Evolutionary conservation across 1,140 invertebrate species (phyloP).

Genomic region (Brevipalpus yothersi): DNA sequence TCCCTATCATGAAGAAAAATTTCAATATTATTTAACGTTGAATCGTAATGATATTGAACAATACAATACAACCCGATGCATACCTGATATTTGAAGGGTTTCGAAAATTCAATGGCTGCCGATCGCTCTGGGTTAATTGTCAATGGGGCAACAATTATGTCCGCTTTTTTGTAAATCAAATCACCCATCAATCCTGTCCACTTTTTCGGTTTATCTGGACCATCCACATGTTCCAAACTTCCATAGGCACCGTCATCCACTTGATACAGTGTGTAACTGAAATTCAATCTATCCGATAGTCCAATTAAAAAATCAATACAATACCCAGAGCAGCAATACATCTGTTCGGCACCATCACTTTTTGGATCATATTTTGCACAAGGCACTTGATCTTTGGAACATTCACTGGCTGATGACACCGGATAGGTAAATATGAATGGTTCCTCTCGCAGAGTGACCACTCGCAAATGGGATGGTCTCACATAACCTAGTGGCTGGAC

Average conservation of each 20-base stretch:
- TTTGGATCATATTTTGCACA: slow-evolving; percentile 60
- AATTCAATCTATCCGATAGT: slow-evolving; percentile 62
- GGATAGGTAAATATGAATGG: slow-evolving; percentile 44
- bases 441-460: slow-evolving; percentile 73
- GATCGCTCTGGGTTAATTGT: slow-evolving; percentile 97
- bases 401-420: slow-evolving; percentile 3
- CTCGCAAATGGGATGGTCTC: slow-evolving; percentile 77
- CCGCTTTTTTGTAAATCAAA: slow-evolving; percentile 66
- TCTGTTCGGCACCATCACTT: neutral
- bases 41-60: too few relatives aligned
- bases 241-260: slow-evolving; percentile 85
- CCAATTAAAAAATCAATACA: slow-evolving; percentile 80
- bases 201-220: neutral
- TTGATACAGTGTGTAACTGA: slow-evolving; percentile 67
- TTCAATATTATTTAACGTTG: too few relatives aligned
- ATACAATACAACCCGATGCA: too few relatives aligned
- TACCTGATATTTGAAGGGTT: slow-evolving; percentile 89
- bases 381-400: slow-evolving; percentile 38
- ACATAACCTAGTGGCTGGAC: slow-evolving; percentile 77
- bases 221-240: slow-evolving; percentile 20
- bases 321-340: slow-evolving; percentile 76
- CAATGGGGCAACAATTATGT: slow-evolving; percentile 92
- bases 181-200: slow-evolving; percentile 94
- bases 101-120: slow-evolving; percentile 77
- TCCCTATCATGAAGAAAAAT: slow-evolving; percentile 12